Evolutionary conservation across 92 coral and sea anemone species (phyloP), one percentile per base, ranked within the genome.

Genomic region (Epizoanthus fatuus): DNA sequence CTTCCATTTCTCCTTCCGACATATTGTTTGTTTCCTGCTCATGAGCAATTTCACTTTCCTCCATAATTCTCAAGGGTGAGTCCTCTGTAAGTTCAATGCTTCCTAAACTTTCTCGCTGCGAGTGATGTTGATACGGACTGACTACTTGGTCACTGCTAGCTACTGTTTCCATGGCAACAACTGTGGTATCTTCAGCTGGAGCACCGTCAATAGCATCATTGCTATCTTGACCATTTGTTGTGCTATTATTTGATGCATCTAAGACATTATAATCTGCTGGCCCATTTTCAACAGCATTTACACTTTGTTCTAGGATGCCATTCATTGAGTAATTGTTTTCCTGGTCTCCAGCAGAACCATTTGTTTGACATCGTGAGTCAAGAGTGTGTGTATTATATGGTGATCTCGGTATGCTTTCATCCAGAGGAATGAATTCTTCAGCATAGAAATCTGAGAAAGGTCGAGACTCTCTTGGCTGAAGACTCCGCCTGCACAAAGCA

Each of bases 81-180:
- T 95, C 98, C 57, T 93, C 94, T 39, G 98, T 95, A 80, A 95
- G 83, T 81, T 95, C 98, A 81, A 93, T 93, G 81, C 96, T 93
- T 74, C 72, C 94, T 6, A 69, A 70, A 71, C 87, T 93, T 67
- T 89, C 77, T 20, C 52, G 57, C 49, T 42, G 56, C 5, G 25
- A 5, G 39, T 59, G 69, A 14, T 77, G 69, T 25, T 5, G 58
- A n/a, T 14, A 6, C 3, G 69, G 69, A 40, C 32, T 32, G 29
- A 12, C 22, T 63, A 65, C 19, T 44, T 85, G 78, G 45, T 62
- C 84, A 49, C 89, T 49, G 39, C 72, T 75, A 15, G 70, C 74
- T 5, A 74, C 15, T 60, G 82, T 76, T 19, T 86, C 60, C 40
- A 64, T 71, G 17, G 71, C 86, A 85, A 52, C 63, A 3, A 81